Percentiles rank a stretch among this genome's conserved stretches.
These are phyloP conservation scores for Chamaetylas fuelleborni DNA, from an alignment of 2,113 vertebrate genomes.

Conservation along the genomic window DNA sequence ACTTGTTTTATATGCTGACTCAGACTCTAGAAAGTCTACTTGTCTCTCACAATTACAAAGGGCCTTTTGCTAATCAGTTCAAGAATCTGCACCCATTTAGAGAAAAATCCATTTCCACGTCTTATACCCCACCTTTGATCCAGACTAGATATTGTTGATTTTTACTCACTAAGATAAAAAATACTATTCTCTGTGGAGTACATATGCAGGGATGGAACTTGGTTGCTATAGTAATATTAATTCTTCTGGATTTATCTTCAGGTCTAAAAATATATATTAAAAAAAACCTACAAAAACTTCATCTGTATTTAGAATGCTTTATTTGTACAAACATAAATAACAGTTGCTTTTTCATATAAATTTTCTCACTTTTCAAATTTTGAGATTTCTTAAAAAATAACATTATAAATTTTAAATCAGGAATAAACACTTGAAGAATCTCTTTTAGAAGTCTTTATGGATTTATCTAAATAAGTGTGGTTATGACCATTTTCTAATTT, in stretches of 20 bases:
- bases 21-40: background rate
- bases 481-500: background rate
- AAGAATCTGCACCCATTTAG: background rate
- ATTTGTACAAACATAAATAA: background rate
- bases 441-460: background rate
- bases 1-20: background rate
- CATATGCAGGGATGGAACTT: background rate
- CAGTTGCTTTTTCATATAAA: background rate
- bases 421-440: background rate
- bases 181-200: background rate
- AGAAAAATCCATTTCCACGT: background rate
- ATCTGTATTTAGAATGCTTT: background rate
- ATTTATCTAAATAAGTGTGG: background rate
- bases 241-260: background rate
- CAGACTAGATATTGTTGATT: background rate
- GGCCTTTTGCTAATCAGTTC: background rate
- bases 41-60: background rate
- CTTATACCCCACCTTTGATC: background rate
- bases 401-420: background rate
- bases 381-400: background rate
- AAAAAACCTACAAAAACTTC: background rate
- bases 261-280: background rate
- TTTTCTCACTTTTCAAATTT: background rate
- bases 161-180: background rate
- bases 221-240: constrained; percentile 39